These are phyloP conservation scores for Percopsis transmontana DNA, from an alignment of 2,113 vertebrate genomes.

Conservation along the genomic window DNA sequence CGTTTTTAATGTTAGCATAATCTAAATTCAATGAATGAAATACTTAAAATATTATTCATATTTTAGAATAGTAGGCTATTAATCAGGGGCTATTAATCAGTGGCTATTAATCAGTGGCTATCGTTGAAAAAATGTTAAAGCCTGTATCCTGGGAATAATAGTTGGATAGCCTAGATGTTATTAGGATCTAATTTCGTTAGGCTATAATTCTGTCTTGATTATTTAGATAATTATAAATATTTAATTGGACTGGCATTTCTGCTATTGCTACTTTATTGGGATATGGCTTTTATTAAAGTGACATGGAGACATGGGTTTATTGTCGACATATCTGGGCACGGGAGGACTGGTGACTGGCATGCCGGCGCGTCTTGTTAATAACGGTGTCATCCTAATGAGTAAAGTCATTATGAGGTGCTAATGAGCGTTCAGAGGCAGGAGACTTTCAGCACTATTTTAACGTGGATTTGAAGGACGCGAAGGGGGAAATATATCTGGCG, in stretches of 20 bases:
- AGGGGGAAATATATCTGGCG: slow-evolving; percentile 12
- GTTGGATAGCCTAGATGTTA: background rate
- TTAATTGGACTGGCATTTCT: background rate
- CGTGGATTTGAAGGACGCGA: slow-evolving; percentile 28
- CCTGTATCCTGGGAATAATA: no score
- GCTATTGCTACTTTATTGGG: background rate
- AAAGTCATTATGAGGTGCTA: slow-evolving; percentile 91
- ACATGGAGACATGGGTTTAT: slow-evolving; percentile 27
- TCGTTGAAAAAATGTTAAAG: background rate
- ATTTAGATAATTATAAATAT: background rate
- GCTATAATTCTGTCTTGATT: background rate
- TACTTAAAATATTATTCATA: background rate
- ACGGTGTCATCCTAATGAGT: slow-evolving; percentile 89
- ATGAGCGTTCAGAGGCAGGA: slow-evolving; percentile 86
- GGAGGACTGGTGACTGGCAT: slow-evolving; percentile 80
- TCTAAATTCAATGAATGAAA: background rate
- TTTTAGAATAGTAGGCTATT: background rate
- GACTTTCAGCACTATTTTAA: slow-evolving; percentile 70
- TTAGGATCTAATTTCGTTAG: background rate
- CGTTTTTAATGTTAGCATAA: background rate
- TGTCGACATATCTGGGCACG: slow-evolving; percentile 66
- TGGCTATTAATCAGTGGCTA: background rate
- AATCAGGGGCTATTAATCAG: no score
- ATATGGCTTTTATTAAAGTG: background rate
- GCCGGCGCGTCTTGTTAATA: slow-evolving; percentile 83